A percentile compares a stretch with the other conserved stretches of the same genome.
Conservation (phyloP, 1,140 invertebrate genomes). For the Drosophila albomicans region DNA sequence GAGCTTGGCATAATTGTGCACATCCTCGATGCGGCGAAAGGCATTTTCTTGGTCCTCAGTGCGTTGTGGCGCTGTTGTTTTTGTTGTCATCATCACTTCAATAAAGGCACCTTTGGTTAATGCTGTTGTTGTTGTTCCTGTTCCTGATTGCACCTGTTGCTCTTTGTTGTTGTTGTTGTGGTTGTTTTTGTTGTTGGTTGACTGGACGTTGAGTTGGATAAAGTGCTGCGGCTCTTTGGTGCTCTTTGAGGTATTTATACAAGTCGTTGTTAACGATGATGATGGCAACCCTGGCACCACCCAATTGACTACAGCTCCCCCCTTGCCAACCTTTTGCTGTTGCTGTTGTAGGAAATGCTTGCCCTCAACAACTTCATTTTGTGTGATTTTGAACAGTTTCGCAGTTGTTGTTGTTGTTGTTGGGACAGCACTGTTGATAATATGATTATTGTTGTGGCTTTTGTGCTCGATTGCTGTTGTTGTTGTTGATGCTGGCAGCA, state of each 20-base stretch:
- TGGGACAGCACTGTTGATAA: conserved; percentile 42
- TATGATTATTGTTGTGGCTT: conserved; percentile 27
- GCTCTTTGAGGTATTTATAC: conserved; percentile 43
- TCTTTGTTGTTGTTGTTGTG: conserved; percentile 29
- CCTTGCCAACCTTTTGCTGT: conserved; percentile 8
- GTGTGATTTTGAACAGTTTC: conserved; percentile 52
- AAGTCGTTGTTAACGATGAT: too few relatives aligned
- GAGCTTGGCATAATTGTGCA: conserved; percentile 83
- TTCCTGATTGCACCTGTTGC: conserved; percentile 26
- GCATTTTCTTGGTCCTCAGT: conserved; percentile 84
- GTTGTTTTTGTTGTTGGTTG: conserved; percentile 15
- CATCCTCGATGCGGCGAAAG: conserved; percentile 83
- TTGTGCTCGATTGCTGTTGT: conserved; percentile 49
- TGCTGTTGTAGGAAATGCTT: conserved; percentile 37
- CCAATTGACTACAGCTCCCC: conserved; percentile 20
- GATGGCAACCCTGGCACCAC: conserved; percentile 14
- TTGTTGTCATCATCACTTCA: conserved; percentile 37
- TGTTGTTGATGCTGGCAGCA: conserved; percentile 16
- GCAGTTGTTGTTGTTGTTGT: conserved; percentile 42
- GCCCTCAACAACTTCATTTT: conserved; percentile 40
- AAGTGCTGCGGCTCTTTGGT: conserved; percentile 49
- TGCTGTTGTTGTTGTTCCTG: conserved; percentile 15
- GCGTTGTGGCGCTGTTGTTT: conserved; percentile 53
- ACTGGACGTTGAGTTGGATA: conserved; percentile 36
- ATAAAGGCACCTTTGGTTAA: conserved; percentile 64